phyloP scores from a whole-genome alignment of 2,888 invertebrate species.

The Leucozona laternaria region DNA sequence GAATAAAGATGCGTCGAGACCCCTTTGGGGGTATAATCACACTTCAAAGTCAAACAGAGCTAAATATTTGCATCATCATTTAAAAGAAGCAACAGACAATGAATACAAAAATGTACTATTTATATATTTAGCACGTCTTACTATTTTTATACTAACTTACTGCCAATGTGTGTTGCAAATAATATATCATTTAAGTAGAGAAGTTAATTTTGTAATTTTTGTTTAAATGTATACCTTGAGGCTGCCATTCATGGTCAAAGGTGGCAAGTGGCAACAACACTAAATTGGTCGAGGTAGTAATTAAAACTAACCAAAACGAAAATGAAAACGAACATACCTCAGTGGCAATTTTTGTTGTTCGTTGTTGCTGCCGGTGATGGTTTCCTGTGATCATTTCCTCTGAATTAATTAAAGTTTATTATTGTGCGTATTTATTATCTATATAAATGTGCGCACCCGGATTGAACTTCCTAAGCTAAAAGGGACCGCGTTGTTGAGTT shows the following conservation, averaged over 20 bases:
- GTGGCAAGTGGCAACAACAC: conserved; percentile 2
- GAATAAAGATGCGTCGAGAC: conserved; percentile 28
- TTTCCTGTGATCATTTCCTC: conserved; percentile 75
- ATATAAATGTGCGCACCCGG: conserved; percentile 31
- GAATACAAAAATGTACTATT: neutral
- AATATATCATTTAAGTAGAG: neutral
- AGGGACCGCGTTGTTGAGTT: conserved; percentile 13
- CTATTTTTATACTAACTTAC: neutral
- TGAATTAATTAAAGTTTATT: conserved; percentile 75
- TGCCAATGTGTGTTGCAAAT: conserved; percentile 9
- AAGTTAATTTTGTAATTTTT: neutral
- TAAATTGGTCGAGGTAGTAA: conserved; percentile 20
- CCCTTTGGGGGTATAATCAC: conserved; percentile 42
- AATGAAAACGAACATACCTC: conserved; percentile 23
- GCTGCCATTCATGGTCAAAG: conserved; percentile 30
- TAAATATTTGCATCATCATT: conserved; percentile 12
- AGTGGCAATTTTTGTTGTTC: conserved; percentile 11
- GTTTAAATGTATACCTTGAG: conserved; percentile 1
- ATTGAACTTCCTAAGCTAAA: conserved; percentile 61
- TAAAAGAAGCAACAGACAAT: conserved; percentile 19
- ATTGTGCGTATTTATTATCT: neutral
- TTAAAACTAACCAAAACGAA: conserved; percentile 17
- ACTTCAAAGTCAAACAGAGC: conserved; percentile 26
- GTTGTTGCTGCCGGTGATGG: conserved; percentile 61
- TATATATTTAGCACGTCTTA: conserved; percentile 33